phyloP scores from a whole-genome alignment of 2,797 vertebrate species.

The Sebastolobus alascanus region DNA sequence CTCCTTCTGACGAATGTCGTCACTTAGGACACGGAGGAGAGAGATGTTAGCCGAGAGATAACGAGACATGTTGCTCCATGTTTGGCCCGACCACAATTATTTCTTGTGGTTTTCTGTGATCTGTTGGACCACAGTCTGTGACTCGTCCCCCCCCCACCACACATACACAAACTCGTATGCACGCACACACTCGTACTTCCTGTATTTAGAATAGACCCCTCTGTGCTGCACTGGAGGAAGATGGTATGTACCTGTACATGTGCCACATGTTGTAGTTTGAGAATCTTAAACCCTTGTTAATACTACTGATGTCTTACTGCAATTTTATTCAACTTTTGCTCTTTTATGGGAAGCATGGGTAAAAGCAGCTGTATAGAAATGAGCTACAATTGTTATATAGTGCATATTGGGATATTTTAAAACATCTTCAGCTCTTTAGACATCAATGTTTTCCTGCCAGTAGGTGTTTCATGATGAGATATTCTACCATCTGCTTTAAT shows the following conservation, averaged over 20 bases:
- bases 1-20: slow-evolving; percentile 9
- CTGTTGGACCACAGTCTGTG: slow-evolving; percentile 69
- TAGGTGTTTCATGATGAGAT: neutral
- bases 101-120: slow-evolving; percentile 79
- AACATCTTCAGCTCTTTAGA: neutral
- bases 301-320: slow-evolving; percentile 2
- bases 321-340: slow-evolving; percentile 19
- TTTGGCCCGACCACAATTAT: slow-evolving; percentile 68
- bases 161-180: slow-evolving; percentile 22
- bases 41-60: slow-evolving; percentile 65
- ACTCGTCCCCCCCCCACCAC: slow-evolving; percentile 25
- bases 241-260: slow-evolving; percentile 70
- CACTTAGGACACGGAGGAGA: slow-evolving; percentile 25
- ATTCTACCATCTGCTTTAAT: neutral
- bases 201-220: slow-evolving; percentile 67
- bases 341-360: neutral
- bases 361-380: slow-evolving; percentile 6
- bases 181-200: slow-evolving; percentile 58
- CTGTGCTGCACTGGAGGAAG: slow-evolving; percentile 62
- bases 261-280: slow-evolving; percentile 30
- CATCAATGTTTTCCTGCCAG: slow-evolving; percentile 1
- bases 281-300: slow-evolving; percentile 26
- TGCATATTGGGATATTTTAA: slow-evolving; percentile 1
- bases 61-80: slow-evolving; percentile 66
- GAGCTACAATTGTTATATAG: slow-evolving; percentile 5